phyloP scores from a whole-genome alignment of 2,797 vertebrate species.

The Nyctalus aviator region DNA sequence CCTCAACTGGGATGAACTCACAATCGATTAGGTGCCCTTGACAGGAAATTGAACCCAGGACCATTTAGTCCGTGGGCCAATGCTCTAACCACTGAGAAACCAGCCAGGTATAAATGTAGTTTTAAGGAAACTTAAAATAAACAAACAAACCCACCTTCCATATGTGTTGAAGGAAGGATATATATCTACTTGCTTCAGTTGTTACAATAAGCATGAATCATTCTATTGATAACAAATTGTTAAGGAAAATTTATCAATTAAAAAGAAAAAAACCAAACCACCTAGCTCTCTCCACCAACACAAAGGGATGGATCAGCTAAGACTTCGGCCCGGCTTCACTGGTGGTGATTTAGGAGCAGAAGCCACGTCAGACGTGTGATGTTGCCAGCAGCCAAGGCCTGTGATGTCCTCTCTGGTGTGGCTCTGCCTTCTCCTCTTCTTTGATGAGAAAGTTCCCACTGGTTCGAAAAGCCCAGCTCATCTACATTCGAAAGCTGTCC shows the following conservation, averaged over 20 bases:
- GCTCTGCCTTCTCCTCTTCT: neutral
- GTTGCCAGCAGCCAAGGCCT: neutral
- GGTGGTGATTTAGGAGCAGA: neutral
- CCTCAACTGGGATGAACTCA: no score
- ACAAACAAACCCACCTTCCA: neutral
- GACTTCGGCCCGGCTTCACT: neutral
- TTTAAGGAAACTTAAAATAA: neutral
- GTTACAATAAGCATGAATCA: neutral
- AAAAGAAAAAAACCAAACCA: neutral
- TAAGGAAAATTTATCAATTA: neutral
- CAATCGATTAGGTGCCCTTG: no score
- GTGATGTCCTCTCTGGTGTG: neutral
- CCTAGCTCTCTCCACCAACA: neutral
- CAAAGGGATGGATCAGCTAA: neutral
- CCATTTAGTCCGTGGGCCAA: no score
- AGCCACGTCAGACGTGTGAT: no score
- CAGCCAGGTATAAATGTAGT: neutral
- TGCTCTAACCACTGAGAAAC: no score
- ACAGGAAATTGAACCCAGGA: no score
- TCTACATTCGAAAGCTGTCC: neutral
- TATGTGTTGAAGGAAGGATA: neutral
- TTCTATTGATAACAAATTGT: neutral
- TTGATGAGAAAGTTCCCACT: neutral
- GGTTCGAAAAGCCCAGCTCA: neutral
- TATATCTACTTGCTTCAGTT: constrained; percentile 1